Evolutionary conservation across 2,113 vertebrate genomes (phyloP).

Genomic region (Petroica traversi): DNA sequence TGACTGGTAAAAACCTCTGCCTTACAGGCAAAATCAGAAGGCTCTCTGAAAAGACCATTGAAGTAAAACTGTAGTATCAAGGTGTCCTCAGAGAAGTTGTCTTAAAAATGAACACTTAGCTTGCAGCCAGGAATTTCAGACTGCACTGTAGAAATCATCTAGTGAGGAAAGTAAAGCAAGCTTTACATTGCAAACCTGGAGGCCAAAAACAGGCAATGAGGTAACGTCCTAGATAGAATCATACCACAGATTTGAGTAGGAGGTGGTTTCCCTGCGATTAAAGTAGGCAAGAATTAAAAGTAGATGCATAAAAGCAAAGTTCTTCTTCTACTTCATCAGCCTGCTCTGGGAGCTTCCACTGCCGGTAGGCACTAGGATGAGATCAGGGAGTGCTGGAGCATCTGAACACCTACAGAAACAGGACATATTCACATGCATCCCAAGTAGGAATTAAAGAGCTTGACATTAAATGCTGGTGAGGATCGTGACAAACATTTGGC

Average conservation of each 20-base stretch:
- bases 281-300: neutral
- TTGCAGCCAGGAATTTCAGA: neutral
- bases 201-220: neutral
- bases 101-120: neutral
- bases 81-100: neutral
- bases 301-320: neutral
- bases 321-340: neutral
- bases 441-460: neutral
- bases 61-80: neutral
- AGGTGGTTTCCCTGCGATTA: slow-evolving; percentile 1
- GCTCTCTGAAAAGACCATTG: neutral
- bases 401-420: neutral
- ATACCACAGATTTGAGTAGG: neutral
- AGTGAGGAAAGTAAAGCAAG: neutral
- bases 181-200: neutral
- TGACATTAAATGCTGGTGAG: neutral
- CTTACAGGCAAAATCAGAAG: neutral
- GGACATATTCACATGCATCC: neutral
- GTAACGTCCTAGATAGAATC: neutral
- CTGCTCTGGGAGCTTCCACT: neutral
- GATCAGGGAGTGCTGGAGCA: neutral
- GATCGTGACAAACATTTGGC: neutral
- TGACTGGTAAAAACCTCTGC: neutral
- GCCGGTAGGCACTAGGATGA: neutral
- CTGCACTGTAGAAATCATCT: neutral